Conservation (phyloP, 2,113 vertebrate species). For the Natator depressus region DNA sequence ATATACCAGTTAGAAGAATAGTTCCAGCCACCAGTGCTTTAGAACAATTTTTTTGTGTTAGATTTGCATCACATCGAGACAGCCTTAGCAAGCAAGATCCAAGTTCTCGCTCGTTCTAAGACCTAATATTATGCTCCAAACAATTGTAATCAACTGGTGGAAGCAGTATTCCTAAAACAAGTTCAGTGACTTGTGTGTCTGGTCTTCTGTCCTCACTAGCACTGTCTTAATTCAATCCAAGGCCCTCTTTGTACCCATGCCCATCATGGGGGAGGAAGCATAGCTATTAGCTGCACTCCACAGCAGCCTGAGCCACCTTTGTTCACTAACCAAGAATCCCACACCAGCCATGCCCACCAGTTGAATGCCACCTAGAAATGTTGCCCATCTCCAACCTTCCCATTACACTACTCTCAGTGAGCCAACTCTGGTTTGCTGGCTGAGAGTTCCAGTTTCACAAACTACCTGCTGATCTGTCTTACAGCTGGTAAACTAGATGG, state of each 20-base stretch:
- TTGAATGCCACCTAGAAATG: neutral
- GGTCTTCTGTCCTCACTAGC: neutral
- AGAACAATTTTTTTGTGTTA: neutral
- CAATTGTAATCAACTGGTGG: neutral
- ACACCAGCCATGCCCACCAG: neutral
- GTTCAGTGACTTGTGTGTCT: no score
- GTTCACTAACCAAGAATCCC: neutral
- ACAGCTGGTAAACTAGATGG: neutral
- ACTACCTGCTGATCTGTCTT: neutral
- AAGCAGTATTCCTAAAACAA: no score
- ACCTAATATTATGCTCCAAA: neutral
- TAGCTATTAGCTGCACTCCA: neutral
- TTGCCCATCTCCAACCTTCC: neutral
- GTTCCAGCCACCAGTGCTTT: neutral
- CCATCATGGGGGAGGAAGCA: neutral
- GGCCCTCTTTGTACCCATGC: neutral
- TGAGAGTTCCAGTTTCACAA: neutral
- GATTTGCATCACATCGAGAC: neutral
- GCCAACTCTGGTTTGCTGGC: neutral
- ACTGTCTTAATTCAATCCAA: neutral
- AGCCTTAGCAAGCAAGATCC: neutral
- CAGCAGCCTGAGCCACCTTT: neutral
- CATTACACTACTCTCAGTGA: neutral
- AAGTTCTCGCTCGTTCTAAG: neutral
- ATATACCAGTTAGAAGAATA: neutral